A percentile compares a stretch with the other conserved stretches of the same genome.
Conservation (phyloP, 2,797 vertebrate genomes). For the Lates japonicus region DNA sequence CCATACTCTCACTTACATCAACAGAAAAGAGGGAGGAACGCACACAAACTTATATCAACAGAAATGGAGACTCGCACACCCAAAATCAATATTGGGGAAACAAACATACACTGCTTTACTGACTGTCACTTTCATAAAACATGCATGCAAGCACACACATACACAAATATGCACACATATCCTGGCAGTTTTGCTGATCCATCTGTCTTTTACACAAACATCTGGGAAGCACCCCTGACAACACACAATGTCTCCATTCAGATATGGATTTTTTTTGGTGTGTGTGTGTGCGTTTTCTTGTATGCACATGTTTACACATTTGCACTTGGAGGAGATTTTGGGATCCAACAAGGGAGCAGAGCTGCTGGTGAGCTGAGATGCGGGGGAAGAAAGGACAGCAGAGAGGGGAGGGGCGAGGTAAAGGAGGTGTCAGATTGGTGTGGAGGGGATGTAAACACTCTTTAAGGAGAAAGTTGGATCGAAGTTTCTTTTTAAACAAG, state of each 20-base stretch:
- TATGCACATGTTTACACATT: conserved; percentile 22
- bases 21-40: neutral
- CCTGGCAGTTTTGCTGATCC: conserved; percentile 30
- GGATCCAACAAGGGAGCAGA: conserved; percentile 10
- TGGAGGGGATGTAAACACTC: conserved; percentile 38
- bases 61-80: neutral
- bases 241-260: conserved; percentile 45
- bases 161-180: conserved; percentile 4
- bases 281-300: neutral
- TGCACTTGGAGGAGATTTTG: conserved; percentile 27
- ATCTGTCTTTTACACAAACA: conserved; percentile 48
- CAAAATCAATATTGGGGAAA: neutral
- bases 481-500: conserved; percentile 46
- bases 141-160: conserved; percentile 8
- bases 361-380: conserved; percentile 20
- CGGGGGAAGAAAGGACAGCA: conserved; percentile 14
- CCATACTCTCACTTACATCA: neutral
- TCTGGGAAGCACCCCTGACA: conserved; percentile 31
- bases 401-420: conserved; percentile 4
- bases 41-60: neutral
- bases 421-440: conserved; percentile 29
- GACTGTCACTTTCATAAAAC: conserved; percentile 1
- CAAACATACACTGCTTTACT: neutral
- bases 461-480: conserved; percentile 37
- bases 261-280: conserved; percentile 6